Evolutionary conservation across 2,113 vertebrate genomes (phyloP).

Genomic region (Hippoglossus stenolepis): DNA sequence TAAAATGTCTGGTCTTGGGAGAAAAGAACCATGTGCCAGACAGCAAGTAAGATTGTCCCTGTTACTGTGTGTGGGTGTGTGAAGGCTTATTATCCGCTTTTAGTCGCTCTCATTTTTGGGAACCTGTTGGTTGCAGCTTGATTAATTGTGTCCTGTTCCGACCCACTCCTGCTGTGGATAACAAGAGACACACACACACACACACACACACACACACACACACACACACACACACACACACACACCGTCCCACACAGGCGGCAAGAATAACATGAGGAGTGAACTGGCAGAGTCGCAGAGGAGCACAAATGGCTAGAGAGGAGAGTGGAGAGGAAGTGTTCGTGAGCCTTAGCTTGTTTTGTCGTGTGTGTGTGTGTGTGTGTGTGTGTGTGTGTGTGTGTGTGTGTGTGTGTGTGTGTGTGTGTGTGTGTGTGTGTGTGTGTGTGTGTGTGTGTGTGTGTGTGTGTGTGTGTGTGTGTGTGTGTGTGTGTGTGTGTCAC

Average conservation of each 20-base stretch:
- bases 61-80: neutral
- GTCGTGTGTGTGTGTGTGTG: too few species aligned
- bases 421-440: too few species aligned
- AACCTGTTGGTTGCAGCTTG: conserved; percentile 40
- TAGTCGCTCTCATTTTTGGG: conserved; percentile 11
- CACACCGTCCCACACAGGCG: too few species aligned
- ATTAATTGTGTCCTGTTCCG: conserved; percentile 13
- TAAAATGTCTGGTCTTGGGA: conserved; percentile 48
- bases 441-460: too few species aligned
- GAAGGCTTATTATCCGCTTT: neutral
- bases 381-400: too few species aligned
- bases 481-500: neutral
- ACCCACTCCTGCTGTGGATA: too few species aligned
- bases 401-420: too few species aligned
- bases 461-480: neutral
- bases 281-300: neutral
- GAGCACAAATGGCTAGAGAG: neutral
- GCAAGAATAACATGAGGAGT: conserved; percentile 19
- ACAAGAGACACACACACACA: too few species aligned
- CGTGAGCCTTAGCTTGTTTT: conserved; percentile 17
- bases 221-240: too few species aligned
- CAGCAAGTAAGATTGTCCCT: neutral
- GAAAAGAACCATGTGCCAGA: neutral
- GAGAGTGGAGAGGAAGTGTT: conserved; percentile 10
- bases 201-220: too few species aligned